Percentiles rank a stretch among this genome's conserved stretches.
These are phyloP conservation scores for Brenthis hecate DNA, from an alignment of 2,888 invertebrate species.

Conservation along the genomic window DNA sequence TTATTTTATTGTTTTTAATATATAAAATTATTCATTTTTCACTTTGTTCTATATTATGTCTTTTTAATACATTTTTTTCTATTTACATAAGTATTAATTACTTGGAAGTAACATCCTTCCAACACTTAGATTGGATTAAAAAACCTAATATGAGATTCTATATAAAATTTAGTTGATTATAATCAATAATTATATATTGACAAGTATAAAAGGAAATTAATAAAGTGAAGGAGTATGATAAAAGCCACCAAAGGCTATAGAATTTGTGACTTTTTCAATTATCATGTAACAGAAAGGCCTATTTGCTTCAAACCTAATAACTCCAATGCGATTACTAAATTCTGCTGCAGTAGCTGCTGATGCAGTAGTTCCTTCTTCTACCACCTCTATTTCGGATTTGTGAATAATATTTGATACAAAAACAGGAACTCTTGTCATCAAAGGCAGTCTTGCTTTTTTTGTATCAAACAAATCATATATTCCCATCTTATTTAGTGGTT, in stretches of 20 bases:
- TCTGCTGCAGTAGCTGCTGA: constrained; percentile 81
- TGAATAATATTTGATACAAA: constrained; percentile 84
- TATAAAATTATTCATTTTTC: no score
- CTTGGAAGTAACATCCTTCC: no score
- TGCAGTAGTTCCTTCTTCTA: constrained; percentile 88
- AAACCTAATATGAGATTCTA: no score
- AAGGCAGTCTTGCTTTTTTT: constrained; percentile 54
- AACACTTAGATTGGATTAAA: no score
- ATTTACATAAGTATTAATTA: no score
- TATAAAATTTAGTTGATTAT: no score
- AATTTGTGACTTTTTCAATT: constrained; percentile 82
- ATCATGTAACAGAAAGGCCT: constrained; percentile 86
- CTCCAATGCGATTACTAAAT: constrained; percentile 78
- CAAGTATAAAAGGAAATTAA: constrained; percentile 39
- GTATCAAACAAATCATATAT: constrained; percentile 84
- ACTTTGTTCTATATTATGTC: no score
- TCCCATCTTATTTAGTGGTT: constrained; percentile 65
- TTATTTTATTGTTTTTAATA: no score
- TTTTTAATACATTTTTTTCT: no score
- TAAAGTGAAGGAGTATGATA: constrained; percentile 64
- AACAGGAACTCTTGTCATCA: constrained; percentile 76
- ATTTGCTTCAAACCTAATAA: constrained; percentile 84
- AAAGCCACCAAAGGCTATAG: constrained; percentile 72
- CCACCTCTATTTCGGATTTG: constrained; percentile 87
- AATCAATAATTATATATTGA: no score